Evolutionary conservation across 2,113 vertebrate species (phyloP), one percentile per base, ranked within the genome.

Genomic region (Nestor notabilis): DNA sequence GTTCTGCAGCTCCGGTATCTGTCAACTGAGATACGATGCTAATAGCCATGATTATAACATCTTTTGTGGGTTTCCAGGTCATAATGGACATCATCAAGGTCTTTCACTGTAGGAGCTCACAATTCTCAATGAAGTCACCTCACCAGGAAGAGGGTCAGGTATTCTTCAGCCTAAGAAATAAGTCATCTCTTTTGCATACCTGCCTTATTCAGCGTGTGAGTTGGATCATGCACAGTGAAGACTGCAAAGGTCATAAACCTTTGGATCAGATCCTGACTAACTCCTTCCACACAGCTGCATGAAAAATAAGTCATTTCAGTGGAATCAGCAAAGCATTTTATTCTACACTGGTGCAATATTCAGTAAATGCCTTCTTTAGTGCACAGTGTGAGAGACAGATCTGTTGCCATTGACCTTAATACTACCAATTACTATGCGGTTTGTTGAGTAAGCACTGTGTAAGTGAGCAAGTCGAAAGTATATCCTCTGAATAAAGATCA

Each of bases 371-470:
- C 2, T 1, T 93, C 66, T 81, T 70, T 21, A 79, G 56, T n/a
- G 41, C 52, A 44, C 16, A 66, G 39, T 7, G 27, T 11, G 28
- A 70, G 58, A 92, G 65, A 79, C 29, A 71, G 77, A 63, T 83
- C 61, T 64, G 79, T 19, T 75, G 87, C 78, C 49, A 44, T 14
- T 83, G 90, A 93, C 95, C 85, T 95, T 80, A 95, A 80, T 80
- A 29, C 63, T 35, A 44, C 58, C 1, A 1, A 93, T 90, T 85
- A 76, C 65, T 33, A n/a, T 37, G 69, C 0, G 0, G 78, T 66
- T 83, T 94, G 87, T 76, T 85, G 89, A 94, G 90, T 85, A 93
- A 95, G 91, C 85, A 83, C 65, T 43, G 65, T 49, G 53, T 69
- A 64, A 92, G 70, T 13, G 35, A 94, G 84, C 56, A 78, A 84